A percentile compares a stretch with the other conserved stretches of the same genome.
phyloP scores from a whole-genome alignment of 2,888 invertebrate genomes.

The Ichneumoninae sp. region DNA sequence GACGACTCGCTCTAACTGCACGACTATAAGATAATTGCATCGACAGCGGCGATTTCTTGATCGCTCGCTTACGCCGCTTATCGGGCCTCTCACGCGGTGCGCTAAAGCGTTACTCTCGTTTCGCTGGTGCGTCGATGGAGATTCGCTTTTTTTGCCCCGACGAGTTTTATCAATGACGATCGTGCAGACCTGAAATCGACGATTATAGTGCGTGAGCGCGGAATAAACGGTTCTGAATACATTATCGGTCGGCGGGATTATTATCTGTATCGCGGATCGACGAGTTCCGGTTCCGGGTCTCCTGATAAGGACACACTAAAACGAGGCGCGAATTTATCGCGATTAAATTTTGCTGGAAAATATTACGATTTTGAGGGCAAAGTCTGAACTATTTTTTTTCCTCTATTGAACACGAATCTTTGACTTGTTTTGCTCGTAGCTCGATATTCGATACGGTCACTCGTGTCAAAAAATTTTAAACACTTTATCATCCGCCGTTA shows the following conservation, averaged over 20 bases:
- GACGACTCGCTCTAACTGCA: constrained; percentile 47
- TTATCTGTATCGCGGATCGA: constrained; percentile 12
- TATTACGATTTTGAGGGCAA: background rate
- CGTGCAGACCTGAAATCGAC: background rate
- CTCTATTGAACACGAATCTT: background rate
- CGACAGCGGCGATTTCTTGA: constrained; percentile 65
- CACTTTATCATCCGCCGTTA: background rate
- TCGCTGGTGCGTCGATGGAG: constrained; percentile 13
- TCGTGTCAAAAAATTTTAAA: background rate
- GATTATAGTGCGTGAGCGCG: constrained; percentile 2
- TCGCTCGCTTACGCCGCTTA: constrained; percentile 50
- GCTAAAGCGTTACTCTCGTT: constrained; percentile 34
- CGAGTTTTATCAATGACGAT: constrained; percentile 28
- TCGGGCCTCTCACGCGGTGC: constrained; percentile 38
- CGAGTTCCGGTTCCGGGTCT: constrained; percentile 12
- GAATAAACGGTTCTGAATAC: constrained; percentile 1
- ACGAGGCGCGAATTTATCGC: background rate
- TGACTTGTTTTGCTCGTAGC: background rate
- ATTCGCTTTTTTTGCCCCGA: background rate
- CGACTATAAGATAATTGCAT: constrained; percentile 60
- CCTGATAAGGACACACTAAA: background rate
- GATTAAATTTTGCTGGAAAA: background rate
- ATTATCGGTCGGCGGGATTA: constrained; percentile 11
- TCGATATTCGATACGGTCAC: too few species aligned
- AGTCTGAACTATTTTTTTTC: background rate